Conservation (phyloP, 1,140 invertebrate species). For the Pomacea maculata region DNA sequence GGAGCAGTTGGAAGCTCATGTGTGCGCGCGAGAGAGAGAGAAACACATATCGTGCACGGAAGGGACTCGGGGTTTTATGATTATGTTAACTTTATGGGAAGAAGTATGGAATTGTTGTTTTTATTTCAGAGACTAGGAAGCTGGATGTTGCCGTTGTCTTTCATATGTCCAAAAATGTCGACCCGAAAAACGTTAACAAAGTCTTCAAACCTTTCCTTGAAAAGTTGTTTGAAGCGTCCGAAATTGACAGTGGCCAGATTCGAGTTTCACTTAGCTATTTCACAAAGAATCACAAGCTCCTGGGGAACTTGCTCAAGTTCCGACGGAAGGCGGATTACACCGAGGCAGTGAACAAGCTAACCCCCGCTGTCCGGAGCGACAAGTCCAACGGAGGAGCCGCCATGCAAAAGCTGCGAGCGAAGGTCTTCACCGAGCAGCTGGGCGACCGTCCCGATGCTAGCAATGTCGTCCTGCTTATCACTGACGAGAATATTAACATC, state of each 20-base stretch:
- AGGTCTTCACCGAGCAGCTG: conserved; percentile 33
- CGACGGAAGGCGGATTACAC: conserved; percentile 11
- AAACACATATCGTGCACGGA: too few relatives aligned
- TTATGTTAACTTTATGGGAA: too few relatives aligned
- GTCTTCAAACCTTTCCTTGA: conserved; percentile 39
- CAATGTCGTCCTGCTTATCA: conserved; percentile 45
- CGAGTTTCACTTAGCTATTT: conserved; percentile 45
- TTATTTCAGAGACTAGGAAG: conserved; percentile 34
- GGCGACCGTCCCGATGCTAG: conserved; percentile 47
- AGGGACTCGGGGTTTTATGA: too few relatives aligned
- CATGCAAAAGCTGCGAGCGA: conserved; percentile 29
- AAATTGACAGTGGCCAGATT: conserved; percentile 43
- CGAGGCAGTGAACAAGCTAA: conserved; percentile 10
- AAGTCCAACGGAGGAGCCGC: conserved; percentile 8
- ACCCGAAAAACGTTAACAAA: conserved; percentile 33
- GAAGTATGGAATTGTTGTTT: neutral
- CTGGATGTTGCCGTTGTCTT: conserved; percentile 42
- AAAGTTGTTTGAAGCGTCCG: conserved; percentile 35
- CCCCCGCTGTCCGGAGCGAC: conserved; percentile 13
- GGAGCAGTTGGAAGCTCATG: too few relatives aligned
- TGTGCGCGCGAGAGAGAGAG: too few relatives aligned
- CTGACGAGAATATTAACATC: conserved; percentile 36
- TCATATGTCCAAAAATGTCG: conserved; percentile 31
- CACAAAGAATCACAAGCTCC: conserved; percentile 31
- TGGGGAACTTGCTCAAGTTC: conserved; percentile 39